These are phyloP conservation scores for Macheiramphus alcinus DNA, from an alignment of 2,113 vertebrate species.

Conservation along the genomic window DNA sequence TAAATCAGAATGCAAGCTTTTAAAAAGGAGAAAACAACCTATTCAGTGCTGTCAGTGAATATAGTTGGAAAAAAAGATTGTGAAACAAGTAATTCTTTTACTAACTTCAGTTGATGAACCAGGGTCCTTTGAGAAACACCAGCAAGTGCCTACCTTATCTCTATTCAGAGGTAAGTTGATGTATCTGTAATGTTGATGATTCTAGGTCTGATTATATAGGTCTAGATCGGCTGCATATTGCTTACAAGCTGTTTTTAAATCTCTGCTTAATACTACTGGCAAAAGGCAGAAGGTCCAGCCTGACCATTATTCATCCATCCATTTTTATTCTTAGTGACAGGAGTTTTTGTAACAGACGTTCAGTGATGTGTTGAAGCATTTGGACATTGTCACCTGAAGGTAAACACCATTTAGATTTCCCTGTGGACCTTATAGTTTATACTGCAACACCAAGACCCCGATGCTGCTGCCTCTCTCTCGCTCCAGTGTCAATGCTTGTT, in stretches of 20 bases:
- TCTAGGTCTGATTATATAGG: neutral
- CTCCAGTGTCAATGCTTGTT: slow-evolving; percentile 25
- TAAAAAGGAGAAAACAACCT: neutral
- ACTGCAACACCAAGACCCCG: neutral
- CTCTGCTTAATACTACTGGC: neutral
- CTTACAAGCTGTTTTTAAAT: slow-evolving; percentile 15
- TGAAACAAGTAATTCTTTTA: neutral
- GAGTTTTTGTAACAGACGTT: slow-evolving; percentile 2
- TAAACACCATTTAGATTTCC: slow-evolving; percentile 58
- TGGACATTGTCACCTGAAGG: slow-evolving; percentile 51
- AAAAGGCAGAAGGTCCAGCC: slow-evolving; percentile 39
- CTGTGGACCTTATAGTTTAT: slow-evolving; percentile 21
- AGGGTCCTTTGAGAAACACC: neutral
- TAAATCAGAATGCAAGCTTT: neutral
- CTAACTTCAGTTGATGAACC: neutral
- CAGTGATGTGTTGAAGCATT: slow-evolving; percentile 33
- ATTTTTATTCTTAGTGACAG: slow-evolving; percentile 34
- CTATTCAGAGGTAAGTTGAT: neutral
- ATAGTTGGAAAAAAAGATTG: neutral
- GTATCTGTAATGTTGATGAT: neutral
- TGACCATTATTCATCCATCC: neutral
- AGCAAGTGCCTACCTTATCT: neutral
- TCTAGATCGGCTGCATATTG: neutral
- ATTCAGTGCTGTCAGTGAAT: neutral
- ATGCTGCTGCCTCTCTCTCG: neutral